Evolutionary conservation across 2,797 vertebrate species (phyloP).

Genomic region (Avahi laniger): DNA sequence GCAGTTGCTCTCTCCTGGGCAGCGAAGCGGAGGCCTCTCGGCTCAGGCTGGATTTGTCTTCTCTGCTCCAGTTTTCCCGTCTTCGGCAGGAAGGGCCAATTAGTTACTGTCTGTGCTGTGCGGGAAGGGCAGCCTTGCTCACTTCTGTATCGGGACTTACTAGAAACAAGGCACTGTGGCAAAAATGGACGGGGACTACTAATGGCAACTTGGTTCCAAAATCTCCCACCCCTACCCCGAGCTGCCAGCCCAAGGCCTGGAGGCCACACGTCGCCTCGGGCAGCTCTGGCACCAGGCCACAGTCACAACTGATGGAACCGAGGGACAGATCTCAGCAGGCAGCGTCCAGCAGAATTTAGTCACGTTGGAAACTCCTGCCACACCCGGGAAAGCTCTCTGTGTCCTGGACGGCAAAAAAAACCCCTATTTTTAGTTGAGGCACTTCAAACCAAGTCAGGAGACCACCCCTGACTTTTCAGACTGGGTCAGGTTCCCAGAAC

Average conservation of each 20-base stretch:
- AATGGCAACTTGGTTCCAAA: neutral
- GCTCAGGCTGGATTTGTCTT: conserved; percentile 32
- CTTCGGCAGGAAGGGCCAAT: conserved; percentile 39
- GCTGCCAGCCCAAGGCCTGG: neutral
- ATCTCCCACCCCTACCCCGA: accelerated
- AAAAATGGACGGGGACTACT: neutral
- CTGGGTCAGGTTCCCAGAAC: neutral
- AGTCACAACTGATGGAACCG: neutral
- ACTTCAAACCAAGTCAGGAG: neutral
- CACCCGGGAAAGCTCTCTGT: neutral
- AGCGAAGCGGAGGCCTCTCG: neutral
- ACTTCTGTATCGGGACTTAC: conserved; percentile 8
- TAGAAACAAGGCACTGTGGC: neutral
- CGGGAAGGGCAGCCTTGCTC: neutral
- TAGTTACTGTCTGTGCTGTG: conserved; percentile 42
- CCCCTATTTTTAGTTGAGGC: neutral
- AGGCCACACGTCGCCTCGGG: neutral
- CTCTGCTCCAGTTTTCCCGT: neutral
- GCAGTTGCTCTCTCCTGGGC: neutral
- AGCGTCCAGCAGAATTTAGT: neutral
- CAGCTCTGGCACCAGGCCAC: neutral
- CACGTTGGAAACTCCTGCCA: neutral
- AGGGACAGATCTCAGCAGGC: neutral
- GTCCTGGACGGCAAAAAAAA: neutral
- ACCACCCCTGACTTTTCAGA: neutral